phyloP scores from a whole-genome alignment of 2,888 invertebrate species.

The Drosophila helvetica region DNA sequence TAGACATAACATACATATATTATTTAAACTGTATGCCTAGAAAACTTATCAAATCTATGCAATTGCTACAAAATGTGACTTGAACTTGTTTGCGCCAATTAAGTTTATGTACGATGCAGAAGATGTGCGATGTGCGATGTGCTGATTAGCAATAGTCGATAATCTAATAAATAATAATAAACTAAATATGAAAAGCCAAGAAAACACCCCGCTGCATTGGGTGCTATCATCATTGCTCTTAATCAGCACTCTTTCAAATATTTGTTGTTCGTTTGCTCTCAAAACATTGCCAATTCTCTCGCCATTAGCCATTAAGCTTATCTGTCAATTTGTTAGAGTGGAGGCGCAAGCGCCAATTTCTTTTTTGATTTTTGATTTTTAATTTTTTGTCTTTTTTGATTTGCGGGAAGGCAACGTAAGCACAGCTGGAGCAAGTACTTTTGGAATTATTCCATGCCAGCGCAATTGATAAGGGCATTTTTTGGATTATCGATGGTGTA shows the following conservation, averaged over 20 bases:
- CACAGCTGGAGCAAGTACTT: neutral
- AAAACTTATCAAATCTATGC: constrained; percentile 65
- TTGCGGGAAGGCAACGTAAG: too few species aligned
- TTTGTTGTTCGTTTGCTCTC: neutral
- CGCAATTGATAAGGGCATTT: constrained; percentile 16
- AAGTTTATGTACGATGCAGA: constrained; percentile 68
- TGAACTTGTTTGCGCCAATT: constrained; percentile 74
- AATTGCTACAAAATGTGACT: constrained; percentile 61
- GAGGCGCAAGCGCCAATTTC: constrained; percentile 3
- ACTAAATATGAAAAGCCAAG: constrained; percentile 36
- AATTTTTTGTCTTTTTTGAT: neutral
- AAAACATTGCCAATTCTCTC: neutral
- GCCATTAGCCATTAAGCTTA: constrained; percentile 10
- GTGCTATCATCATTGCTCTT: neutral
- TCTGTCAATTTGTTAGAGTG: constrained; percentile 21
- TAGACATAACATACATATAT: constrained; percentile 3
- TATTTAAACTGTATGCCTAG: constrained; percentile 52
- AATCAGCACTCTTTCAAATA: constrained; percentile 14
- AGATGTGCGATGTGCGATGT: constrained; percentile 37
- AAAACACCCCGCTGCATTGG: neutral
- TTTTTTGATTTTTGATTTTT: neutral
- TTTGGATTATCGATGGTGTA: constrained; percentile 8
- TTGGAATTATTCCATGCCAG: constrained; percentile 41
- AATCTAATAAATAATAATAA: constrained; percentile 60
- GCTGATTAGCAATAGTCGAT: constrained; percentile 78